Conservation (phyloP, 2,113 vertebrate genomes). For the Spheniscus mendiculus region DNA sequence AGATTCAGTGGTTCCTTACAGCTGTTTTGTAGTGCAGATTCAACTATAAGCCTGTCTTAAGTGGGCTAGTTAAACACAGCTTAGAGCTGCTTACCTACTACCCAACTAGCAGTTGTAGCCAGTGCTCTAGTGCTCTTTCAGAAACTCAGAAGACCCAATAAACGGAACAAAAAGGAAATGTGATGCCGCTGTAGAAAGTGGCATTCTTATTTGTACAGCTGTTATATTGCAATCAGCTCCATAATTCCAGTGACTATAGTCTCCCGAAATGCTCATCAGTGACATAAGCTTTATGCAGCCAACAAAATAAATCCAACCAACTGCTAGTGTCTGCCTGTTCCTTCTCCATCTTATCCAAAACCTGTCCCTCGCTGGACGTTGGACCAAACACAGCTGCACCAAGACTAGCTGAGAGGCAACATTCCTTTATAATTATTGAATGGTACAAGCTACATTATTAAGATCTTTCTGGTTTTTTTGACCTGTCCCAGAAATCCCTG, state of each 20-base stretch:
- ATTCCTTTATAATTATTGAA: not conserved
- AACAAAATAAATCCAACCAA: not conserved
- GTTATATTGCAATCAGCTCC: not conserved
- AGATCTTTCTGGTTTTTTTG: not conserved
- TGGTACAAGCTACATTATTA: not conserved
- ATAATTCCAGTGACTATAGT: accelerated
- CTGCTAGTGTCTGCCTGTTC: not conserved
- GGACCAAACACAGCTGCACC: not conserved
- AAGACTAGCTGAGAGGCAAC: not conserved
- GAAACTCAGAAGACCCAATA: not conserved
- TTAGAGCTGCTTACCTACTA: not conserved
- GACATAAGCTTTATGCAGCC: not conserved
- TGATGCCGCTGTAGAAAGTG: not conserved
- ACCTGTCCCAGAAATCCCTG: not conserved
- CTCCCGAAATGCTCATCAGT: not conserved
- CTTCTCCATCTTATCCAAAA: not conserved
- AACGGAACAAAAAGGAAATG: not conserved
- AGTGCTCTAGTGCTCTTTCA: not conserved
- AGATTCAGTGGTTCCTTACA: not conserved
- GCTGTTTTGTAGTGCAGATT: not conserved
- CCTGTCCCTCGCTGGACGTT: accelerated
- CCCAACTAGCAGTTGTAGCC: not conserved
- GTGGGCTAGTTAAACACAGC: not conserved
- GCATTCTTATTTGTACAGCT: not conserved
- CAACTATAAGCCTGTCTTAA: not conserved